phyloP scores from a whole-genome alignment of 2,113 vertebrate species.

The Archocentrus centrarchus region DNA sequence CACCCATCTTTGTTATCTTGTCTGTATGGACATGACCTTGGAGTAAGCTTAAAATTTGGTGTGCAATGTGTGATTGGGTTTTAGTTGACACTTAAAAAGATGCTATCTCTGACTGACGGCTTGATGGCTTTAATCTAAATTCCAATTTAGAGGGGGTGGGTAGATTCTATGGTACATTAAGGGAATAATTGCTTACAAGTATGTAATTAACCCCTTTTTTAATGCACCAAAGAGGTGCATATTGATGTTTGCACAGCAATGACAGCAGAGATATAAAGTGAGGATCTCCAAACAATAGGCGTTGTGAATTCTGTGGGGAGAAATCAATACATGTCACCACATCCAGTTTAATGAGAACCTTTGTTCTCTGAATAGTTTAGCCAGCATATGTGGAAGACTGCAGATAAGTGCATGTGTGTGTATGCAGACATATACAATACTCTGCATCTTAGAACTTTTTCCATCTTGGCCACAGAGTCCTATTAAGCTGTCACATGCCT shows the following conservation, averaged over 20 bases:
- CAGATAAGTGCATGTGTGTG: slow-evolving; percentile 10
- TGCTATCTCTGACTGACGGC: slow-evolving; percentile 35
- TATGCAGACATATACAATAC: background rate
- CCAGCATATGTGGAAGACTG: slow-evolving; percentile 43
- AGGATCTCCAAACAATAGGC: slow-evolving; percentile 73
- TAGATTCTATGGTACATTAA: slow-evolving; percentile 48
- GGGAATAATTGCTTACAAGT: slow-evolving; percentile 71
- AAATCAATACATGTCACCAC: slow-evolving; percentile 67
- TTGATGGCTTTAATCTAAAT: slow-evolving; percentile 49
- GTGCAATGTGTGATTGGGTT: slow-evolving; percentile 13
- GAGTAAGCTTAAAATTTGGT: slow-evolving; percentile 11
- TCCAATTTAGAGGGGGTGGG: slow-evolving; percentile 33
- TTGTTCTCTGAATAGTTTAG: slow-evolving; percentile 67
- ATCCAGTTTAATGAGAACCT: slow-evolving; percentile 68
- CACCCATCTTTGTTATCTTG: background rate
- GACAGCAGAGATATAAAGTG: slow-evolving; percentile 52
- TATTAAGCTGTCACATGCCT: slow-evolving; percentile 38
- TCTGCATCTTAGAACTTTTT: slow-evolving; percentile 33
- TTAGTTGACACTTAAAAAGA: slow-evolving; percentile 44
- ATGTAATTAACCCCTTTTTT: slow-evolving; percentile 72
- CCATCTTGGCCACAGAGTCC: slow-evolving; percentile 39
- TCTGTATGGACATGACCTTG: slow-evolving; percentile 12
- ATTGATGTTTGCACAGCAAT: slow-evolving; percentile 64
- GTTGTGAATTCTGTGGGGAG: slow-evolving; percentile 41
- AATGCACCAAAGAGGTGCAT: slow-evolving; percentile 47